phyloP scores from a whole-genome alignment of 2,888 invertebrate genomes.

The Poecilobothrus nobilitatus region DNA sequence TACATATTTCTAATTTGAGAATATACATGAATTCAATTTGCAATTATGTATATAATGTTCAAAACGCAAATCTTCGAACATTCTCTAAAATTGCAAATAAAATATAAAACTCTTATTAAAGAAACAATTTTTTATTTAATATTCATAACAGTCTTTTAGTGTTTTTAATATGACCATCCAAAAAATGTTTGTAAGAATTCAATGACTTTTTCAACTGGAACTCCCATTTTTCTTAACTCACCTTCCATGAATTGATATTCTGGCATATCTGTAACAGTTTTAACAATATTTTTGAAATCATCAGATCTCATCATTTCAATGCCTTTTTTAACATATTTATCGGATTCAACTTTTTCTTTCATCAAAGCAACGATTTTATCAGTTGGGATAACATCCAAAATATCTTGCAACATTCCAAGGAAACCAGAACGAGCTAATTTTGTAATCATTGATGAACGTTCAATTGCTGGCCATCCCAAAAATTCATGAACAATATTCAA shows the following conservation, averaged over 20 bases:
- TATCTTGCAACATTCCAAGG: slow-evolving; percentile 14
- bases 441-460: not conserved
- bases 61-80: too few relatives aligned
- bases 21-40: too few relatives aligned
- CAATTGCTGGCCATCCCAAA: slow-evolving; percentile 18
- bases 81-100: too few relatives aligned
- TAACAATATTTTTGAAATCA: slow-evolving; percentile 15
- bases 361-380: slow-evolving; percentile 15
- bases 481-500: slow-evolving; percentile 18
- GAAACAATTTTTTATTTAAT: too few relatives aligned
- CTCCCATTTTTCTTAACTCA: slow-evolving; percentile 15
- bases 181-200: slow-evolving; percentile 17
- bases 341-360: slow-evolving; percentile 14
- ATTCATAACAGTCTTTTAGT: too few relatives aligned
- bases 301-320: slow-evolving; percentile 17
- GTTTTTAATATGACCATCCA: slow-evolving; percentile 8
- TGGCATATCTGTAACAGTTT: slow-evolving; percentile 13
- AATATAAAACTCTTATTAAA: too few relatives aligned
- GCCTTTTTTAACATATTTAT: slow-evolving; percentile 17
- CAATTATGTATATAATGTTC: too few relatives aligned
- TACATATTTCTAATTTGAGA: too few relatives aligned
- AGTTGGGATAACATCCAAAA: slow-evolving; percentile 16
- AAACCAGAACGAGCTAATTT: slow-evolving; percentile 14
- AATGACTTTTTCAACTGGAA: slow-evolving; percentile 17
- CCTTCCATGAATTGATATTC: slow-evolving; percentile 15